Evolutionary conservation across 2,797 vertebrate species (phyloP).

Genomic region (Hypotaenidia okinawae): DNA sequence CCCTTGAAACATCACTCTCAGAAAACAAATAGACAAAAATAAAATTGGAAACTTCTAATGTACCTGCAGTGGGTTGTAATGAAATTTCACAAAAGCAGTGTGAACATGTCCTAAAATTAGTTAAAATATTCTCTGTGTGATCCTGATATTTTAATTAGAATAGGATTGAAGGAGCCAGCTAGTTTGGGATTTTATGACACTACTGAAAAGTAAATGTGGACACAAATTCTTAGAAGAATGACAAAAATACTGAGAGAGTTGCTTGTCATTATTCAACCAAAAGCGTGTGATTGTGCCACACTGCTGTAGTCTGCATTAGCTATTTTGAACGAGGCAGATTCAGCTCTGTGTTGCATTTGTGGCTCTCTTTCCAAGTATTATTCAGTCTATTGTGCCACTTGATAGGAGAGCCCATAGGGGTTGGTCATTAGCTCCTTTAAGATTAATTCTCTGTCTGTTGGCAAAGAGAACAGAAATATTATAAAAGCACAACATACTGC

Average conservation of each 20-base stretch:
- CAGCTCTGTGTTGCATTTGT: neutral
- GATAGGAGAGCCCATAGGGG: neutral
- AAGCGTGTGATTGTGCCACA: neutral
- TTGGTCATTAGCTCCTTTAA: neutral
- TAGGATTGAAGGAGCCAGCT: neutral
- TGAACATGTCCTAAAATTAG: neutral
- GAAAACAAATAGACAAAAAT: constrained; percentile 21
- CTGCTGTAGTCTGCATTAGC: neutral
- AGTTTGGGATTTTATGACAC: neutral
- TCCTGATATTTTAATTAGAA: constrained; percentile 64
- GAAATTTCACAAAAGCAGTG: constrained; percentile 32
- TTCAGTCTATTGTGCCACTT: neutral
- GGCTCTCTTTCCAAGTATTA: neutral
- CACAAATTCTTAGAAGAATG: neutral
- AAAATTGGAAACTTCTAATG: constrained; percentile 31
- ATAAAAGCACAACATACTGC: neutral
- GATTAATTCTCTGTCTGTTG: neutral
- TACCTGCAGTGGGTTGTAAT: constrained; percentile 63
- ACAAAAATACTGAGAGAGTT: neutral
- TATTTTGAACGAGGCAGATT: neutral
- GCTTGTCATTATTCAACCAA: neutral
- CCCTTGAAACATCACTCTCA: constrained; percentile 27
- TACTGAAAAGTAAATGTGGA: neutral
- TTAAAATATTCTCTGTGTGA: constrained; percentile 20
- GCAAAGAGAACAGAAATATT: neutral